These are phyloP conservation scores for Cephus runcator DNA, from an alignment of 2,888 invertebrate species.

Conservation along the genomic window DNA sequence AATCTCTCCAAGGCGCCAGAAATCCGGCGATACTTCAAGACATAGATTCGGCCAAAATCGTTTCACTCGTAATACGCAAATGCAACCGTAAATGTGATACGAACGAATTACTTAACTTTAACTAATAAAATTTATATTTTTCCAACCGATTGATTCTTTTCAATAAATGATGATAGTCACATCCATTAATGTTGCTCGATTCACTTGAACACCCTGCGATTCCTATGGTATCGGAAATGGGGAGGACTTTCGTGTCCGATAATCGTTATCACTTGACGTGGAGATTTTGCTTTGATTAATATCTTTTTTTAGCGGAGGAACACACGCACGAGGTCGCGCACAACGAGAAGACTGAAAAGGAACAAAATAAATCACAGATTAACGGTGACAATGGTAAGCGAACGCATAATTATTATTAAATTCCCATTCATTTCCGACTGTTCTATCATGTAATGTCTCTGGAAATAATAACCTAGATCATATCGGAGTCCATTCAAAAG, in stretches of 20 bases:
- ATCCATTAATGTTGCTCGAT: background rate
- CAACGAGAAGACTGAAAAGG: constrained; percentile 45
- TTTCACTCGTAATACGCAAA: background rate
- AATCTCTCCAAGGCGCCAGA: background rate
- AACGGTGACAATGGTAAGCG: constrained; percentile 65
- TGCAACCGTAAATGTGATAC: background rate
- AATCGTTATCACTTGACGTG: background rate
- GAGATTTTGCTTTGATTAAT: background rate
- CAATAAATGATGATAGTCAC: background rate
- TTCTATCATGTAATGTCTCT: background rate
- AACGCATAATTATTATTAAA: background rate
- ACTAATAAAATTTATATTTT: background rate
- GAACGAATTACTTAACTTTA: background rate
- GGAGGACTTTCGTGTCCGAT: background rate
- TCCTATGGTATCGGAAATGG: background rate
- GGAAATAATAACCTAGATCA: background rate
- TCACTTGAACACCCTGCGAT: background rate
- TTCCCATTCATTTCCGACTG: background rate
- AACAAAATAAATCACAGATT: constrained; percentile 48
- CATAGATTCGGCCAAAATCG: background rate
- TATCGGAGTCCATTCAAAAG: background rate
- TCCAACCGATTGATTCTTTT: background rate
- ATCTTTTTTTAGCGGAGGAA: constrained; percentile 33
- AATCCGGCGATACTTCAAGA: background rate
- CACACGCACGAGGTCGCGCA: constrained; percentile 22